phyloP scores from a whole-genome alignment of 2,797 vertebrate species.

The Phalanger gymnotis region DNA sequence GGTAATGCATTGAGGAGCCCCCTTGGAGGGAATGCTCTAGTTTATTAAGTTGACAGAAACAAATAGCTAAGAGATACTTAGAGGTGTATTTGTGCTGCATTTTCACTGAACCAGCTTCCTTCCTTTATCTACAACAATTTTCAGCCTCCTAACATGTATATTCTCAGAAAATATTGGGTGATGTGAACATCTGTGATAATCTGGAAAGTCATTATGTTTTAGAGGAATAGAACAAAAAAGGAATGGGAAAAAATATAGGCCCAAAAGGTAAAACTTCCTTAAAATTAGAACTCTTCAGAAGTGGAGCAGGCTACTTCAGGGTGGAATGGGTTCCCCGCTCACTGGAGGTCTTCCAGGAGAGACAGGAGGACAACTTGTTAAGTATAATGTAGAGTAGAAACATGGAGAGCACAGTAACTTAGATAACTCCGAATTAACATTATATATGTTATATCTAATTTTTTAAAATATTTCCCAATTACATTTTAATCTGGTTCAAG shows the following conservation, averaged over 20 bases:
- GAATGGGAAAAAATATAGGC: not conserved
- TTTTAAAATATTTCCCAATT: not conserved
- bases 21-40: not conserved
- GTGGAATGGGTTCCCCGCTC: not conserved
- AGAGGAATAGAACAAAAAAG: not conserved
- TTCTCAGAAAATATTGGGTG: not conserved
- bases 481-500: not conserved
- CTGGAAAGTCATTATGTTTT: not conserved
- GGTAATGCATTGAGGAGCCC: not conserved
- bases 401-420: not conserved
- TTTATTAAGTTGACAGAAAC: slow-evolving; percentile 29
- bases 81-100: not conserved
- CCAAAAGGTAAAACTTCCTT: not conserved
- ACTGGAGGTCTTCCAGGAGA: not conserved
- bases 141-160: not conserved
- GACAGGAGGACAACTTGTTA: not conserved
- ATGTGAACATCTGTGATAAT: not conserved
- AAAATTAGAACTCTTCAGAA: not conserved
- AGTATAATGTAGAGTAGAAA: not conserved
- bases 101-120: not conserved
- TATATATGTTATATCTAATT: not conserved
- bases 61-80: not conserved
- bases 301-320: not conserved
- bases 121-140: not conserved
- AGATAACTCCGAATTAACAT: not conserved